Conservation (phyloP, 1,140 invertebrate genomes). For the Onthophagus taurus region DNA sequence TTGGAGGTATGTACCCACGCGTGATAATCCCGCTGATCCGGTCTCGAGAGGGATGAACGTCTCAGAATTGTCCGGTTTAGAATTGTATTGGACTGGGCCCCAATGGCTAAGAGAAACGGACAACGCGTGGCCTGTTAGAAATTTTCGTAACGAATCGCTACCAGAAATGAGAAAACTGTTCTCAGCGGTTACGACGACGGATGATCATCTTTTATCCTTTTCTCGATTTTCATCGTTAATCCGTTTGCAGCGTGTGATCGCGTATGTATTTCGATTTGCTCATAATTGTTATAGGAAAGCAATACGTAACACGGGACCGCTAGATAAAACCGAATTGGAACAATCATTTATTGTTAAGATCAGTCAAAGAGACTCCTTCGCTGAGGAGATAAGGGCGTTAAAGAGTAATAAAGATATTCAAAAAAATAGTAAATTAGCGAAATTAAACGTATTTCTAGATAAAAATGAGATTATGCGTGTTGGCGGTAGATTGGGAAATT, state of each 20-base stretch:
- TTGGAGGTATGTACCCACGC: not conserved
- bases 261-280: not conserved
- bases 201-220: too few relatives aligned
- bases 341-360: not conserved
- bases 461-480: not conserved
- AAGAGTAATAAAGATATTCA: not conserved
- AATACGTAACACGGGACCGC: not conserved
- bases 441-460: not conserved
- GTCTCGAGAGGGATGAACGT: not conserved
- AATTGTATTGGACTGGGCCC: conserved; percentile 3
- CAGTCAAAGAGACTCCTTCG: not conserved
- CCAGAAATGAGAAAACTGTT: too few relatives aligned
- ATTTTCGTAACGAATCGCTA: too few relatives aligned
- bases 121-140: too few relatives aligned
- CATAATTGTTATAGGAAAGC: not conserved
- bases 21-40: conserved; percentile 5
- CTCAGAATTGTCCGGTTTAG: not conserved
- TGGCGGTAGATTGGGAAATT: not conserved
- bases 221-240: not conserved
- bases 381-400: not conserved
- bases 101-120: not conserved
- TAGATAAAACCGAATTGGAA: not conserved
- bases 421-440: not conserved
- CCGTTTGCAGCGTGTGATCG: not conserved
- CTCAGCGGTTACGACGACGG: too few relatives aligned